Base-by-base conservation (phyloP, 2,113 vertebrate genomes). In the Syngnathus floridae region DNA sequence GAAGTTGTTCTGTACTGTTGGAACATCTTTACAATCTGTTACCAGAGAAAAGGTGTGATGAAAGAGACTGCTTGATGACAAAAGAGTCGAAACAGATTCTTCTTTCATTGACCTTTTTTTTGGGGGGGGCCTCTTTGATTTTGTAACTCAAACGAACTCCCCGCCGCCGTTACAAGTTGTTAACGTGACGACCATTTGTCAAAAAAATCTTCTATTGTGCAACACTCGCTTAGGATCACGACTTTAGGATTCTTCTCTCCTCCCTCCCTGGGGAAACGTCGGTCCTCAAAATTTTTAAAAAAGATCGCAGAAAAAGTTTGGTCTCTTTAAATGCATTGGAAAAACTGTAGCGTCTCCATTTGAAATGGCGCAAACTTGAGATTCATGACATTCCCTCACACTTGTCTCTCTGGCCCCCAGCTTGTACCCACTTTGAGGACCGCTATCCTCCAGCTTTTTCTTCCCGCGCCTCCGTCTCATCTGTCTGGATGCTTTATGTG, bases 381-480 rank as follows among this genome's bases (percentile, higher is more conserved):
- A 66, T 63, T 81, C 65, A 61, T 59, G 58, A 73, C 38, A 55
- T 67, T 43, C 40, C 41, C 43, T 41, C 37, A 51, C 48, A 19
- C 19, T n/a, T 51, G 7, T 51, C 8, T 58, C 6, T 67, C 62
- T 81, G 78, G 66, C 79, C 66, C 31, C 22, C 12, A 77, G 79
- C 72, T 73, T 64, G 43, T 51, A 71, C 55, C 54, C 49, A 77
- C 60, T 56, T 66, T 5, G 7, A 60, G 65, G 49, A 45, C 37
- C 4, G 11, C 19, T 73, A 52, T 73, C 71, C 69, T 80, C 58
- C 65, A 68, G 65, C 59, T 69, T 56, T 76, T 57, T 19, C 26
- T 31, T 31, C 26, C 19, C 69, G 66, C 65, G 77, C 62, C 35
- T 72, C 35, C 46, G 37, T 67, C 64, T 73, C 71, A 85, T 78